A percentile compares a stretch with the other conserved stretches of the same genome.
Conservation (phyloP, 2,888 invertebrate genomes). For the Orthosia incerta region DNA sequence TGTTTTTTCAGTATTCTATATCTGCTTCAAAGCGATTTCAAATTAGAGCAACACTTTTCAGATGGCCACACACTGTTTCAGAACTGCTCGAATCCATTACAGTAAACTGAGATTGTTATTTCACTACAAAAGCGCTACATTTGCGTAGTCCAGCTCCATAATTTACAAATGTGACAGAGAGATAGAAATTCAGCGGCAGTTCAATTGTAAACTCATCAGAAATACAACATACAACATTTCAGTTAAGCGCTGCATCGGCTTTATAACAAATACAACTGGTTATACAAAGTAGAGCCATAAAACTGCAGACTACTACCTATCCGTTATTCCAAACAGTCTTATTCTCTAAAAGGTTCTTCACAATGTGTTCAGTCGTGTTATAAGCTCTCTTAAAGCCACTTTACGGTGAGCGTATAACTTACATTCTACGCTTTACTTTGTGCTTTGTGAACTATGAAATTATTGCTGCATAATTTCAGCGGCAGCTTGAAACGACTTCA, state of each 20-base stretch:
- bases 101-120: slow-evolving; percentile 29
- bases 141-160: slow-evolving; percentile 28
- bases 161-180: slow-evolving; percentile 40
- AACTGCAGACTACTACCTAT: slow-evolving; percentile 59
- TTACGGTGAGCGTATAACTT: slow-evolving; percentile 71
- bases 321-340: slow-evolving; percentile 66
- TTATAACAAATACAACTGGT: slow-evolving; percentile 54
- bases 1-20: not conserved
- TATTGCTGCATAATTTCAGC: slow-evolving; percentile 74
- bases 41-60: not conserved
- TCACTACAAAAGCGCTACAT: slow-evolving; percentile 38
- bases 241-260: slow-evolving; percentile 34
- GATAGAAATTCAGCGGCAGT: slow-evolving; percentile 28
- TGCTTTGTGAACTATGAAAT: slow-evolving; percentile 76
- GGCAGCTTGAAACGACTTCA: slow-evolving; percentile 63
- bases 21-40: not conserved
- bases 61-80: slow-evolving; percentile 13
- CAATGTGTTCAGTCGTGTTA: slow-evolving; percentile 71
- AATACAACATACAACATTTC: slow-evolving; percentile 28
- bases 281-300: slow-evolving; percentile 46
- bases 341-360: slow-evolving; percentile 69
- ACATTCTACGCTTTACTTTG: slow-evolving; percentile 72
- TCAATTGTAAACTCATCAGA: slow-evolving; percentile 46
- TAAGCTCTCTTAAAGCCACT: slow-evolving; percentile 76
- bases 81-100: slow-evolving; percentile 16